Base-by-base conservation (phyloP, 2,797 vertebrate genomes). In the Pelochelys cantorii region DNA sequence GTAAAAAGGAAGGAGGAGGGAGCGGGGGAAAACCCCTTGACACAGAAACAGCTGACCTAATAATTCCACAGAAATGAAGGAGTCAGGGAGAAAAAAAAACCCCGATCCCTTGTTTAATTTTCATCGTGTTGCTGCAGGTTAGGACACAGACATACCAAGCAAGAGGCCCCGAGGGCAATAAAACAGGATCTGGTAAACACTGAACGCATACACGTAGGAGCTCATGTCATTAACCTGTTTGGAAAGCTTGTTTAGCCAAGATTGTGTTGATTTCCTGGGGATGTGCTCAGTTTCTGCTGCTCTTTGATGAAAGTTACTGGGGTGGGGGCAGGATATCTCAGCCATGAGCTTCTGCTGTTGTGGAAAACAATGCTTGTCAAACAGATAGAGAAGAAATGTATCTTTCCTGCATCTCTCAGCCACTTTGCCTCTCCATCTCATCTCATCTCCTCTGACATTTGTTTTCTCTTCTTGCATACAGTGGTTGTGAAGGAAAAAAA, bases 71-170 rank as follows among this genome's bases (percentile, higher is more conserved):
- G 90, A 77, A 83, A 90, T 83, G 56, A 68, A 57, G 34, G 20
- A 11, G 42, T 48, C 42, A 48, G 20, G n/a, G n/a, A 4, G 3
- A 25, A 27, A 48, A 17, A 17, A 48, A 54, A 6, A 29, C 56
- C 86, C 79, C 79, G 91, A 82, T 7, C 11, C 25, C 65, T 80
- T 91, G 90, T 96, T 96, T 92, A 85, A 92, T 90, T 94, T 93
- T 91, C 7, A 0, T 93, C 93, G 84, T 87, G 90, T 85, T 94
- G 75, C 55, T 88, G 71, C 71, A 91, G 92, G 90, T 94, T 93
- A 94, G 86, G 88, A 94, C 84, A 91, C 77, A 23, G 93, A 86
- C 88, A 90, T 59, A 34, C 77, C 55, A 3, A 74, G 71, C 87
- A 82, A 65, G 71, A 82, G 92, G 90, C 87, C 93, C 79, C 74